Evolutionary conservation across 2,113 vertebrate genomes (phyloP).

Genomic region (Perca fluviatilis): DNA sequence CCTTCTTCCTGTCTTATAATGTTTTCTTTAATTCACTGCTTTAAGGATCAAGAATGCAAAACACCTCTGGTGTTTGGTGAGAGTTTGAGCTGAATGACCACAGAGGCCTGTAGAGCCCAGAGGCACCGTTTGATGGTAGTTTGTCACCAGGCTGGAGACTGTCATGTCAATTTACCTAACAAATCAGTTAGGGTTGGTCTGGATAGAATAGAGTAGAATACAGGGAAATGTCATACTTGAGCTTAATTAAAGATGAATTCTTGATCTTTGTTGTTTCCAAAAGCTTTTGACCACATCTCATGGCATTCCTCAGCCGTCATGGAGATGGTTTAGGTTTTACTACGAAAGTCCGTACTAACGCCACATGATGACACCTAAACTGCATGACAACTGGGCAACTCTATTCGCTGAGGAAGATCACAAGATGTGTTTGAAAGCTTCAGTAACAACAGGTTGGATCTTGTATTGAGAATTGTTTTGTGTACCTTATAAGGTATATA

Average conservation of each 20-base stretch:
- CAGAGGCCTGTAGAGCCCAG: constrained; percentile 32
- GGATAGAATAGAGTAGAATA: constrained; percentile 1
- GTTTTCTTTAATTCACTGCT: constrained; percentile 32
- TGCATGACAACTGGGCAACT: constrained; percentile 16
- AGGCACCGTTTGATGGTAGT: constrained; percentile 36
- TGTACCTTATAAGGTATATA: not conserved
- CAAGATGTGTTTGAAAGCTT: not conserved
- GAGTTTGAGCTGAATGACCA: constrained; percentile 27
- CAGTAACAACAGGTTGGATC: not conserved
- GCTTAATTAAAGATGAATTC: not conserved
- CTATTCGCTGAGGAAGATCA: not conserved
- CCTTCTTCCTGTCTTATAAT: constrained; percentile 26
- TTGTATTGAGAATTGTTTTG: not conserved
- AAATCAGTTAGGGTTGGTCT: constrained; percentile 22
- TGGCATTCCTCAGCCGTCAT: not conserved
- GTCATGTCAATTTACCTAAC: constrained; percentile 43
- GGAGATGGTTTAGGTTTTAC: constrained; percentile 19
- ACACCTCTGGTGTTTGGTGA: constrained; percentile 24
- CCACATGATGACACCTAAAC: not conserved
- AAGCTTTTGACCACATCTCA: too few relatives aligned
- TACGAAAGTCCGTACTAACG: not conserved
- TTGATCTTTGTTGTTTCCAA: not conserved
- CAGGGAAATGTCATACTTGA: not conserved
- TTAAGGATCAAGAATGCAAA: constrained; percentile 40
- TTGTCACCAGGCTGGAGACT: constrained; percentile 51